phyloP scores from a whole-genome alignment of 2,113 vertebrate species.

The Myiagra hebetior region DNA sequence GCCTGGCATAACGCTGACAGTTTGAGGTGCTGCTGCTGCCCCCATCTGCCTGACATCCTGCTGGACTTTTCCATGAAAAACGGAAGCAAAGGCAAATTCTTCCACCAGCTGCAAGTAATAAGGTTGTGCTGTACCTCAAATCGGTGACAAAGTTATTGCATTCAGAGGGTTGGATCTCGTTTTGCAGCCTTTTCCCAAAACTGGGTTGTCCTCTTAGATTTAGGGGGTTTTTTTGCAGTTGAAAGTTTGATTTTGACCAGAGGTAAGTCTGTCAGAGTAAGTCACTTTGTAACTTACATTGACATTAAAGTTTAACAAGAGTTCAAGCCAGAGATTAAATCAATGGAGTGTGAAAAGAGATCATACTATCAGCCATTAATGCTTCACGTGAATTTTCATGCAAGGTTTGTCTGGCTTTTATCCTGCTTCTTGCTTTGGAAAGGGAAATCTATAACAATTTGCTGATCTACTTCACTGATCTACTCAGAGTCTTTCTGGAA shows the following conservation, averaged over 20 bases:
- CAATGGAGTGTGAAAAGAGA: not conserved
- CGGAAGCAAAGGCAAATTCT: not conserved
- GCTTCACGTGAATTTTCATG: not conserved
- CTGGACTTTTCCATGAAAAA: not conserved
- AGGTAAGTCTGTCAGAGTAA: not conserved
- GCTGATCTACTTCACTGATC: not conserved
- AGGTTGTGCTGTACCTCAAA: not conserved
- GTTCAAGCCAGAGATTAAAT: not conserved
- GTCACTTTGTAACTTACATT: not conserved
- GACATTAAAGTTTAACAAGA: constrained; percentile 16
- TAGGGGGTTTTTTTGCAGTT: not conserved
- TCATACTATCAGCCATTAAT: not conserved
- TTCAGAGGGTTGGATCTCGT: not conserved
- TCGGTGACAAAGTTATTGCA: not conserved
- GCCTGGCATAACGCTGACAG: not conserved
- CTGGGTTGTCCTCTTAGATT: not conserved
- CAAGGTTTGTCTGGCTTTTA: not conserved
- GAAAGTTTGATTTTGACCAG: not conserved
- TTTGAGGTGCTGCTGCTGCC: constrained; percentile 3
- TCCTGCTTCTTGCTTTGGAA: not conserved
- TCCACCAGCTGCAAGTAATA: not conserved
- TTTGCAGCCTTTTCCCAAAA: not conserved
- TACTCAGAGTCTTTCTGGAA: not conserved
- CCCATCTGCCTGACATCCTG: not conserved
- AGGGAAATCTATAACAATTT: not conserved